These are phyloP conservation scores for Epiperipatus broadwayi DNA, from an alignment of 2,888 invertebrate species.

Conservation along the genomic window DNA sequence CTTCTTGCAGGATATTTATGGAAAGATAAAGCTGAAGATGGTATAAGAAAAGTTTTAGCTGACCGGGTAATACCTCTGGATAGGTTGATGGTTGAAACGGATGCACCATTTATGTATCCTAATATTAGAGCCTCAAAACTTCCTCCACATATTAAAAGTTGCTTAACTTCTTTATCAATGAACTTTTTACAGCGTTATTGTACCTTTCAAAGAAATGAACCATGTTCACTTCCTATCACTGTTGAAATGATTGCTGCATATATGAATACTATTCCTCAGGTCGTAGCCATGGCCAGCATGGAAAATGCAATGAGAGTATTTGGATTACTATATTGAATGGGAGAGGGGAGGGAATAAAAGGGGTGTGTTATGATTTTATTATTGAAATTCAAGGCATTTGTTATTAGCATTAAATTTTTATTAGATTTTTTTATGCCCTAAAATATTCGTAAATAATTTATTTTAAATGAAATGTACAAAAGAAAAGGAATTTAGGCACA, in stretches of 20 bases:
- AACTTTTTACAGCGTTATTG: constrained; percentile 39
- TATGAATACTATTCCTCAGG: constrained; percentile 63
- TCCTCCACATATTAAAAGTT: constrained; percentile 65
- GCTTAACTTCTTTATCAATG: constrained; percentile 48
- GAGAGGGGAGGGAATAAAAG: no score
- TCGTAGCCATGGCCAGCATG: constrained; percentile 70
- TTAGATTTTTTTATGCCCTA: no score
- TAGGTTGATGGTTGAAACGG: constrained; percentile 67
- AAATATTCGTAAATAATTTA: no score
- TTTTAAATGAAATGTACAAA: no score
- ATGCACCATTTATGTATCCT: constrained; percentile 89
- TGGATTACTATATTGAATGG: constrained; percentile 13
- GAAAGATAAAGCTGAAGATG: constrained; percentile 79
- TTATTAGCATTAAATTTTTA: no score
- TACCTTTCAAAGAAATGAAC: constrained; percentile 88
- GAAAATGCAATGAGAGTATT: constrained; percentile 78
- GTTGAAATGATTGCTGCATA: constrained; percentile 88
- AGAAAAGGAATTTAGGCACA: no score
- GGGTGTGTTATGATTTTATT: no score
- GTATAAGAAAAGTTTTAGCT: constrained; percentile 60
- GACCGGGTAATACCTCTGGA: constrained; percentile 63
- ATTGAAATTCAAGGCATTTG: no score
- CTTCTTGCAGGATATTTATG: constrained; percentile 53
- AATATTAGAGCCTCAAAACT: constrained; percentile 80
- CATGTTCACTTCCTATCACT: constrained; percentile 74